Evolutionary conservation across 37 sponge, comb jelly and placozoan species (phyloP).

Genomic region (Aplysina aerophoba): DNA sequence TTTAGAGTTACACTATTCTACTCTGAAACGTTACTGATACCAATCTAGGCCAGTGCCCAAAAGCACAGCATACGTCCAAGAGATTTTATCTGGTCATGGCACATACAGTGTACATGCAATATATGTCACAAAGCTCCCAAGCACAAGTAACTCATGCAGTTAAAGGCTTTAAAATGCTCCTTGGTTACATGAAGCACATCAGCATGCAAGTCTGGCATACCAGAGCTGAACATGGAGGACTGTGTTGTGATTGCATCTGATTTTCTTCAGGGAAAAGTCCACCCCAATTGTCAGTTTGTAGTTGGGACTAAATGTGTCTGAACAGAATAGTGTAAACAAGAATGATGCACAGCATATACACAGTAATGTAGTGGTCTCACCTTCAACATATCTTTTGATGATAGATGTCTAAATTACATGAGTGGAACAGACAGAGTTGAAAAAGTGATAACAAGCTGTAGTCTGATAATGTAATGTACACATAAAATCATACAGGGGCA

Average conservation of each 20-base stretch:
- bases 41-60: too few relatives aligned
- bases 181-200: background rate
- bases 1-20: too few relatives aligned
- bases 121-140: too few relatives aligned
- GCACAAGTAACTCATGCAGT: background rate
- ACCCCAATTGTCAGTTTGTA: conserved; percentile 97
- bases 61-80: too few relatives aligned
- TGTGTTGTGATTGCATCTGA: conserved; percentile 62
- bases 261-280: conserved; percentile 87
- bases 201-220: conserved; percentile 34
- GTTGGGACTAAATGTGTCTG: conserved; percentile 86
- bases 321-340: background rate
- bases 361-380: conserved; percentile 36
- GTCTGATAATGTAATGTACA: too few relatives aligned
- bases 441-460: too few relatives aligned
- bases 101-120: too few relatives aligned
- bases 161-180: background rate
- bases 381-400: conserved; percentile 89
- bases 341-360: background rate
- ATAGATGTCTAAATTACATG: conserved; percentile 72
- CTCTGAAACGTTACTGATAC: too few relatives aligned
- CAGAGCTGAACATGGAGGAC: conserved; percentile 88
- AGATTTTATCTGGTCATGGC: too few relatives aligned
- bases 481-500: too few relatives aligned
- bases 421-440: background rate